These are phyloP conservation scores for Drosophila setifemur DNA, from an alignment of 1,140 invertebrate genomes.

Conservation along the genomic window DNA sequence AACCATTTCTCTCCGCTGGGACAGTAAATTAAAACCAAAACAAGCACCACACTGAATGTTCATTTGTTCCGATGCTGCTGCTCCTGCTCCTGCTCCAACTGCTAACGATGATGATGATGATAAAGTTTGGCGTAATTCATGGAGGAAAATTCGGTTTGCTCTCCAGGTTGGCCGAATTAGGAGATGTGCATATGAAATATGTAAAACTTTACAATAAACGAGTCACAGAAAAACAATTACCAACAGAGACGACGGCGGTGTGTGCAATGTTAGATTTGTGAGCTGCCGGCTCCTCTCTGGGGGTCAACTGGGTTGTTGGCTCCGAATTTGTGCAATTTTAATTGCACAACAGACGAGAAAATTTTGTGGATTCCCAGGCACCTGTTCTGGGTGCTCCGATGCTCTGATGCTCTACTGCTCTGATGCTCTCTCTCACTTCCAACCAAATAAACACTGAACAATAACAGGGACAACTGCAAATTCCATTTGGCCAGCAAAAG, in stretches of 20 bases:
- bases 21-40: constrained; percentile 71
- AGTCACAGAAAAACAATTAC: constrained; percentile 69
- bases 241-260: not conserved
- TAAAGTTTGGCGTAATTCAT: constrained; percentile 57
- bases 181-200: constrained; percentile 45
- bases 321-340: constrained; percentile 57
- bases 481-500: constrained; percentile 46
- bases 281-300: not conserved
- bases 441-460: constrained; percentile 35
- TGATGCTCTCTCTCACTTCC: not conserved
- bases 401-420: not conserved
- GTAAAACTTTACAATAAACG: constrained; percentile 71
- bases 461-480: constrained; percentile 47
- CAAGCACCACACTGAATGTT: constrained; percentile 53
- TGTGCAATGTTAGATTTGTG: constrained; percentile 54
- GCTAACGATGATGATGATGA: constrained; percentile 28
- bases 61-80: constrained; percentile 38
- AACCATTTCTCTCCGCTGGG: constrained; percentile 36
- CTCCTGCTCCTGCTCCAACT: not conserved
- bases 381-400: no score
- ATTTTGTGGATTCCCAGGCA: constrained; percentile 25
- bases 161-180: constrained; percentile 21
- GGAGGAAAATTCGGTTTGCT: constrained; percentile 34
- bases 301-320: constrained; percentile 29
- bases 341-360: constrained; percentile 56